A percentile compares a stretch with the other conserved stretches of the same genome.
phyloP scores from a whole-genome alignment of 1,140 invertebrate genomes.

The Sinonovacula constricta region DNA sequence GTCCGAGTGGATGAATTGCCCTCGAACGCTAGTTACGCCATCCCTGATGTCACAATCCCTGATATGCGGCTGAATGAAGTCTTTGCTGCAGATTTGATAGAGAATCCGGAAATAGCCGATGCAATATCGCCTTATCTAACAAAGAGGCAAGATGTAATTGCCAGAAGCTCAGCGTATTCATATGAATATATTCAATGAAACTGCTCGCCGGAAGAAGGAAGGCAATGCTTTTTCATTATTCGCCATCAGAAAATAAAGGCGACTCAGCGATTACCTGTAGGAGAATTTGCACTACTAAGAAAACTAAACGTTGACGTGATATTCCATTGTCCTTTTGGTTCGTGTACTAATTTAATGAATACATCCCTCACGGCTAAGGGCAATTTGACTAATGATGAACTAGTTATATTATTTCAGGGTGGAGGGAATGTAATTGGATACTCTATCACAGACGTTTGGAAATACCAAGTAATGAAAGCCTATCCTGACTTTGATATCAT shows the following conservation, averaged over 20 bases:
- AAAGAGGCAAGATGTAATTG: neutral
- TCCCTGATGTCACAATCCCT: neutral
- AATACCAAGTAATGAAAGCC: neutral
- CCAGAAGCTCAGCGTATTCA: conserved; percentile 10
- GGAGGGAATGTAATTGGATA: conserved; percentile 33
- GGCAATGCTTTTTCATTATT: neutral
- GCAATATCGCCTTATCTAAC: neutral
- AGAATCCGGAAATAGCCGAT: neutral
- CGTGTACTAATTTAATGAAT: neutral
- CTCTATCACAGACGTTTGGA: neutral
- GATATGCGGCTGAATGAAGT: neutral
- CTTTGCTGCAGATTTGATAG: neutral
- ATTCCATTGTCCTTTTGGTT: neutral
- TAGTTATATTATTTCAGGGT: conserved; percentile 35
- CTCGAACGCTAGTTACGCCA: too few relatives aligned
- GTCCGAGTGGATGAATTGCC: too few relatives aligned
- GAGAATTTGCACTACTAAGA: neutral
- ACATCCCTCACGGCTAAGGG: neutral
- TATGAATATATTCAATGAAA: neutral
- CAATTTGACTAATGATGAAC: neutral
- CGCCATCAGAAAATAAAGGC: conserved; percentile 2
- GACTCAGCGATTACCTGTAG: conserved; percentile 7
- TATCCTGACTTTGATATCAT: conserved; percentile 17
- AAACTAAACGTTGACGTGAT: neutral
- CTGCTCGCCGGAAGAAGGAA: neutral